Evolutionary conservation across 2,113 vertebrate species (phyloP), one percentile per base, ranked within the genome.

Genomic region (Semnornis frantzii): DNA sequence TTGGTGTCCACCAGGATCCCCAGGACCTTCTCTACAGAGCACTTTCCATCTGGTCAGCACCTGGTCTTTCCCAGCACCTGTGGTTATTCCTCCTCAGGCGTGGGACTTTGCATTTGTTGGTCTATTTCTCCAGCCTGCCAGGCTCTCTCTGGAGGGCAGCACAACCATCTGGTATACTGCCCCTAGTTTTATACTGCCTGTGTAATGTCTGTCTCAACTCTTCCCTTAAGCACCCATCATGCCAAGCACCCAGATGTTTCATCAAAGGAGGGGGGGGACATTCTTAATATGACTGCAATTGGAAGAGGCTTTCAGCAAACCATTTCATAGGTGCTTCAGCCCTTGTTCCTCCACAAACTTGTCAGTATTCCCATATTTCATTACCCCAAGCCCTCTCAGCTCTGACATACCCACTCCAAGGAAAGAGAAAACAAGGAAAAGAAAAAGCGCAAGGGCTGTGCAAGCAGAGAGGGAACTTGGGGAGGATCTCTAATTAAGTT

Each of bases 401-500:
- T 63, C 55, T 92, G 92, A 59, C 0, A 0, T 73, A 31, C 60
- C 25, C 30, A 52, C 73, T 72, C 62, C 71, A 58, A 1, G 0
- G 87, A 81, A 46, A 70, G 37, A 42, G 73, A 87, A 44, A 64
- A 66, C 25, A 87, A 39, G 57, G 68, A 42, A 44, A 76, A 73
- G 64, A 69, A 59, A n/a, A 33, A 82, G 28, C 28, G 16, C 0
- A 5, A 91, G 15, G 60, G 52, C 87, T 88, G 64, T 58, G 55
- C 59, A 48, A 88, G 83, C 69, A 87, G 46, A 79, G 50, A 62
- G 72, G 64, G 65, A 87, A 77, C 50, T 86, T 86, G 89, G 46
- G 90, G 58, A 83, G 66, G 14, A 21, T 19, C 33, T 82, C 84
- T 91, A 86, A 90, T 85, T 75, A 91, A 94, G 82, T 71, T 96